phyloP scores from a whole-genome alignment of 2,113 vertebrate species.

The Crotalus viridis region DNA sequence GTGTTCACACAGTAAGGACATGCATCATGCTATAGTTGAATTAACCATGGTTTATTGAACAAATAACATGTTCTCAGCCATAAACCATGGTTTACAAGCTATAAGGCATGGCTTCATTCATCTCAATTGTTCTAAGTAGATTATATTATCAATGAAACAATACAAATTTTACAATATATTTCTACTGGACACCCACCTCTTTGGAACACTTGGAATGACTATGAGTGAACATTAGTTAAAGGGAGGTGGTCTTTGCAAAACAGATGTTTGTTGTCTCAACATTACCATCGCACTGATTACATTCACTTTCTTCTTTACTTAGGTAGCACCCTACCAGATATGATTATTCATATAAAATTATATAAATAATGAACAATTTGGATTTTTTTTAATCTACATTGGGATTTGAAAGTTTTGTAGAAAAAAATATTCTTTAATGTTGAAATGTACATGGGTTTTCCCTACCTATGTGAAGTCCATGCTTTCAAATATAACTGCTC shows the following conservation, averaged over 20 bases:
- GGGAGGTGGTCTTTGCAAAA: background rate
- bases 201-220: background rate
- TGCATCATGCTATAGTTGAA: background rate
- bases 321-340: background rate
- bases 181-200: background rate
- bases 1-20: background rate
- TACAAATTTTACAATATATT: background rate
- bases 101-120: background rate
- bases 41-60: background rate
- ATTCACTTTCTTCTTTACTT: background rate
- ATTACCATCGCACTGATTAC: background rate
- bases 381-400: background rate
- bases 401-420: background rate
- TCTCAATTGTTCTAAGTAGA: background rate
- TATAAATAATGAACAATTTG: background rate
- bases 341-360: background rate
- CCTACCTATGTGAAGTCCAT: background rate
- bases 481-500: background rate
- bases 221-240: background rate
- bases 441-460: background rate
- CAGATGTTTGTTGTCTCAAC: background rate
- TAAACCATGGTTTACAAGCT: background rate
- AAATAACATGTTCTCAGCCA: background rate
- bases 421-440: background rate
- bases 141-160: background rate